Base-by-base conservation (phyloP, 2,888 invertebrate genomes). In the Nasonia oneida region DNA sequence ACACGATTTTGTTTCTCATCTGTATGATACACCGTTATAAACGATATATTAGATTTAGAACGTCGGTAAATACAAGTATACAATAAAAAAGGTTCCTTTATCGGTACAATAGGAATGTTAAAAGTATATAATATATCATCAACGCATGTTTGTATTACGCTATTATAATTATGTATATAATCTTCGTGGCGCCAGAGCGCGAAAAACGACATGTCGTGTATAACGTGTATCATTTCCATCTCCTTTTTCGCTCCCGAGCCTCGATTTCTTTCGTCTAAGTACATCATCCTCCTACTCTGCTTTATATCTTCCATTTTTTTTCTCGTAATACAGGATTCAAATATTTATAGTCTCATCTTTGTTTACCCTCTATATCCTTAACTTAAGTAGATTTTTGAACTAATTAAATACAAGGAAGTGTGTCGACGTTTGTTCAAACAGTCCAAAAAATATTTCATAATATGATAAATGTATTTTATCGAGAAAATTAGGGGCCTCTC, bases 391-490 rank as follows among this genome's bases (percentile, higher is more conserved):
- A 33, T 29, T 23, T 50, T 67, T 37, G 1, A 87, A 12, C 47
- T 73, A 73, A 73, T 73, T 87, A 86, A 87, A 79, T 86, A 86
- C 79, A 81, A 86, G 86, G 84, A 86, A 85, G 88, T 82, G 85
- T 82, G 82, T 84, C 83, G 78, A 42, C n/a, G 6, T 47, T 42
- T 23, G 12, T 61, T 39, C 33, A 33, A 12, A 70, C 67, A 75
- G 75, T 53, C 50, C 42, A 50, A 81, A 14, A n/a, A 29, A 71
- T 81, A 67, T 76, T 70, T n/a, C 37, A 37, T 39, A 15, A 15
- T 73, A 47, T 84, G 37, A 84, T 67, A 42, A 23, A 70, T 42
- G 6, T 57, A 57, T 57, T 0, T 57, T 47, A 73, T 71, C 15
- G 37, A 79, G 18, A 42, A 74, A 81, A 67, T 4, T 12, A 39